Evolutionary conservation across 2,888 invertebrate species (phyloP).

Genomic region (Dasypogon diadema): DNA sequence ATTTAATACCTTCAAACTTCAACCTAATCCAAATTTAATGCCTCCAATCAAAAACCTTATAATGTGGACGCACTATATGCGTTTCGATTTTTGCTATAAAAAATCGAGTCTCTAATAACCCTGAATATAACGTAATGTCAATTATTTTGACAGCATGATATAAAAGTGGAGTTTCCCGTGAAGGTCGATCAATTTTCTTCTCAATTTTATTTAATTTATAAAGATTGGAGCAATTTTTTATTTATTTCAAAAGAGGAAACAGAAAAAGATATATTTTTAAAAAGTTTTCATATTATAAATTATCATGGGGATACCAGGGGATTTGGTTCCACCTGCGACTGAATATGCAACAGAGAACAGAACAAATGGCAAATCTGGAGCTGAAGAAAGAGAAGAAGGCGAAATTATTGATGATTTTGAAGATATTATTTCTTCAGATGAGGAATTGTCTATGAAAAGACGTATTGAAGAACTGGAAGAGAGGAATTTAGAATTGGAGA

Average conservation of each 20-base stretch:
- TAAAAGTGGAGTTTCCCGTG: not conserved
- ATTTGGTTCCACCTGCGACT: not conserved
- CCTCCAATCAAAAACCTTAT: too few relatives aligned
- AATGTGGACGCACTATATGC: too few relatives aligned
- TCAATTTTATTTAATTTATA: conserved; percentile 8
- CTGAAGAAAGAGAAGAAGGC: conserved; percentile 65
- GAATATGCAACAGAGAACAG: not conserved
- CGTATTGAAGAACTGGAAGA: conserved; percentile 67
- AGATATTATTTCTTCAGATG: conserved; percentile 68
- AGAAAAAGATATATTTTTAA: conserved; percentile 7
- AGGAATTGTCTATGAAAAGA: conserved; percentile 64
- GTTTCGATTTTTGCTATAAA: too few relatives aligned
- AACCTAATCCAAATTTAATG: too few relatives aligned
- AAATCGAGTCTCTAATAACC: conserved; percentile 4
- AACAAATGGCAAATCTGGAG: not conserved
- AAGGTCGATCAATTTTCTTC: not conserved
- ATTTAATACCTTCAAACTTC: too few relatives aligned
- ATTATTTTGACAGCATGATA: not conserved
- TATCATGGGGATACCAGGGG: conserved; percentile 30
- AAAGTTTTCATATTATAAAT: not conserved
- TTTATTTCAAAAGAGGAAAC: not conserved
- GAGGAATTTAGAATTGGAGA: conserved; percentile 67
- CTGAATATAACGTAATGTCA: not conserved
- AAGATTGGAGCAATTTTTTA: not conserved
- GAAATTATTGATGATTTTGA: conserved; percentile 66